Percentiles rank a stretch among this genome's conserved stretches.
Evolutionary conservation across 2,888 invertebrate genomes (phyloP).

Genomic region (Mythimna impura): DNA sequence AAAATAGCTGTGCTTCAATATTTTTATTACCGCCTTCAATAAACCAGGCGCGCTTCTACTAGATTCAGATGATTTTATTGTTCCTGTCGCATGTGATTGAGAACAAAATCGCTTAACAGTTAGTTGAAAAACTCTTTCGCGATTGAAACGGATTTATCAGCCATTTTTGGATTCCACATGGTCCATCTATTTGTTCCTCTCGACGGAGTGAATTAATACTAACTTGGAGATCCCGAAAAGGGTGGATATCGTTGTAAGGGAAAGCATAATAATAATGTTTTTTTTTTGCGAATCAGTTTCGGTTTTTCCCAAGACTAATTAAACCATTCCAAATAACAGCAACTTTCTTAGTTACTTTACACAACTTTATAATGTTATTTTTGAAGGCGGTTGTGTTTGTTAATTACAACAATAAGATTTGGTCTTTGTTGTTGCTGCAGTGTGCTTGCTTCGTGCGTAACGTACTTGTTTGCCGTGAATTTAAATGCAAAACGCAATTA

Average conservation of each 20-base stretch:
- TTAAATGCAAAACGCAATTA: constrained; percentile 20
- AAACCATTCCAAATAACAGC: constrained; percentile 1
- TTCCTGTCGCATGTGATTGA: background rate
- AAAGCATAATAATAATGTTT: no score
- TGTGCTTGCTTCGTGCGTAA: constrained; percentile 6
- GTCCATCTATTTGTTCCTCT: background rate
- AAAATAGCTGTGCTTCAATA: background rate
- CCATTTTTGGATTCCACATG: background rate
- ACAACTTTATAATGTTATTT: background rate
- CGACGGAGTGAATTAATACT: background rate
- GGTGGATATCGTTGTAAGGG: background rate
- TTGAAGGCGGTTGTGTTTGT: background rate
- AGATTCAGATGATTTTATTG: background rate
- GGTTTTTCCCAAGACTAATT: background rate
- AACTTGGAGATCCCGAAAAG: background rate
- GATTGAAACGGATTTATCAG: background rate
- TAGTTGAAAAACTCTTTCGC: background rate
- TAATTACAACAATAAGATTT: background rate
- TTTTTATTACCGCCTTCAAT: constrained; percentile 6
- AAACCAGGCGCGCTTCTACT: background rate
- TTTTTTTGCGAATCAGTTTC: background rate
- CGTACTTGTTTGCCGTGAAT: constrained; percentile 2
- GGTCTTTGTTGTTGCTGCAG: background rate
- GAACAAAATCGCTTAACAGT: no score
- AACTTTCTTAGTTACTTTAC: background rate